Percentiles rank a stretch among this genome's conserved stretches.
Evolutionary conservation across 2,888 invertebrate genomes (phyloP).

Genomic region (Andrena bicolor): DNA sequence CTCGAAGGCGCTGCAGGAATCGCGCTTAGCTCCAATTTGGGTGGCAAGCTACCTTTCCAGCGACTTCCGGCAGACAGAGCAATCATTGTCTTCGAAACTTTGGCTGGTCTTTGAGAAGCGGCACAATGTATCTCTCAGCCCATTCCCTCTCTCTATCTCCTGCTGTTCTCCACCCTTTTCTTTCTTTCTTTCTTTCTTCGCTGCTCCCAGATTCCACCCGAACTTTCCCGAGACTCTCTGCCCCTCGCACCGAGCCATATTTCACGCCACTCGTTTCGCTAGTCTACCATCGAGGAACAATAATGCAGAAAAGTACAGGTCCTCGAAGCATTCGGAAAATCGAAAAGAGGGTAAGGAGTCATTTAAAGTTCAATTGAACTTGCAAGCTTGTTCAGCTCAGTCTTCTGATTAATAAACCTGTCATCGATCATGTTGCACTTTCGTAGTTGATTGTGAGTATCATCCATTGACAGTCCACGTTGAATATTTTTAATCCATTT

Average conservation of each 20-base stretch:
- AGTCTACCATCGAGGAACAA: conserved; percentile 58
- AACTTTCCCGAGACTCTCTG: conserved; percentile 42
- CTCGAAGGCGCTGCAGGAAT: conserved; percentile 16
- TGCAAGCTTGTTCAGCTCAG: conserved; percentile 28
- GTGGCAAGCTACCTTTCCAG: conserved; percentile 33
- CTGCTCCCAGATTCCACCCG: conserved; percentile 5
- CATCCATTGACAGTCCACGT: background rate
- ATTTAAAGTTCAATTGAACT: conserved; percentile 28
- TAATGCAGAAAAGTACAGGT: conserved; percentile 40
- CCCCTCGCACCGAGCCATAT: conserved; percentile 50
- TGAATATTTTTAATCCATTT: no score
- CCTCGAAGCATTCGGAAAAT: conserved; percentile 28
- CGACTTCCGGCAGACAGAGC: conserved; percentile 39
- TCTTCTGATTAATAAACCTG: conserved; percentile 42
- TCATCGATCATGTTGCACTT: background rate
- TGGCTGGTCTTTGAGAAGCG: conserved; percentile 49
- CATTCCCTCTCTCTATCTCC: background rate
- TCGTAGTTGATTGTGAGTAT: background rate
- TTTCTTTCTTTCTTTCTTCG: conserved; percentile 12
- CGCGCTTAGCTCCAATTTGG: conserved; percentile 57
- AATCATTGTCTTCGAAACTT: conserved; percentile 65
- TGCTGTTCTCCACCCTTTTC: background rate
- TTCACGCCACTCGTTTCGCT: conserved; percentile 54
- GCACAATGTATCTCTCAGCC: conserved; percentile 19
- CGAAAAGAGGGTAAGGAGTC: conserved; percentile 6